Percentiles rank a stretch among this genome's conserved stretches.
Evolutionary conservation across 2,888 invertebrate genomes (phyloP).

Genomic region (Halictus ligatus): DNA sequence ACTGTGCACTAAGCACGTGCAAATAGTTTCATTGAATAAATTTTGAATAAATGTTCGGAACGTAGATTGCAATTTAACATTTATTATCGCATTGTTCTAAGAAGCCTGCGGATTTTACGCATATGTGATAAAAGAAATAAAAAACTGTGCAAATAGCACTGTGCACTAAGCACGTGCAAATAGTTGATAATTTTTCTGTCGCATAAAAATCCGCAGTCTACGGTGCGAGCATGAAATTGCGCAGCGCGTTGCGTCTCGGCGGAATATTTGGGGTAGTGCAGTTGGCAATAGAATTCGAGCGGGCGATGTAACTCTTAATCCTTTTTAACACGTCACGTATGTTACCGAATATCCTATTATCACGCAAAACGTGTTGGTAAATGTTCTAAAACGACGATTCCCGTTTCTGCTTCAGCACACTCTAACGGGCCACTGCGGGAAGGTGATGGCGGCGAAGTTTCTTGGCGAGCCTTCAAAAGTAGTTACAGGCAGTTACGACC

Average conservation of each 20-base stretch:
- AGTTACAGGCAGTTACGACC: slow-evolving; percentile 98
- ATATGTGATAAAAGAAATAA: neutral
- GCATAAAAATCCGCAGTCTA: neutral
- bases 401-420: slow-evolving; percentile 90
- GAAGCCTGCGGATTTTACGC: neutral
- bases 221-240: neutral
- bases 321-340: slow-evolving; percentile 42
- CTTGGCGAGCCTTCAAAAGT: slow-evolving; percentile 96
- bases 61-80: neutral
- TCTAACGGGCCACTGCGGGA: slow-evolving; percentile 97
- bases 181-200: neutral
- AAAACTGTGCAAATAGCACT: no score
- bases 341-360: slow-evolving; percentile 38
- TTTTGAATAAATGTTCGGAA: neutral
- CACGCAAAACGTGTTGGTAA: slow-evolving; percentile 35
- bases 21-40: neutral
- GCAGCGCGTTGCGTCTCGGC: neutral
- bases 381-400: slow-evolving; percentile 51
- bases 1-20: no score
- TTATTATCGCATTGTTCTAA: neutral
- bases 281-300: slow-evolving; percentile 19
- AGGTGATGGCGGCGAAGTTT: slow-evolving; percentile 98
- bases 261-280: neutral
- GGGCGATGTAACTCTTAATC: neutral
- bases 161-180: no score